Evolutionary conservation across 37 sponge, comb jelly and placozoan genomes (phyloP).

Genomic region (Bolinopsis microptera): DNA sequence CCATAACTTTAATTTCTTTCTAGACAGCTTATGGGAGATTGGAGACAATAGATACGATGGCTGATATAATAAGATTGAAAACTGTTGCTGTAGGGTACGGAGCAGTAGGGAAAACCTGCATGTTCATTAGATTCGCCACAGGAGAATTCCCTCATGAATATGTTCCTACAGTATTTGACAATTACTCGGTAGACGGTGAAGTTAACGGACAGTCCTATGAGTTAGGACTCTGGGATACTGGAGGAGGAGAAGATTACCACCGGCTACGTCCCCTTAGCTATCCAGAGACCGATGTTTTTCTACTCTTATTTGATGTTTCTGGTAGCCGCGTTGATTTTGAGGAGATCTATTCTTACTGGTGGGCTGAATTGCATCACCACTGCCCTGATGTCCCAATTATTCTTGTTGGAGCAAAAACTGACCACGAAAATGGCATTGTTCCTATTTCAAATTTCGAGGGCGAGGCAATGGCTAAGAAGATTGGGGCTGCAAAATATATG

Average conservation of each 20-base stretch:
- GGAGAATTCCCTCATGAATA: constrained; percentile 28
- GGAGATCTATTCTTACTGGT: neutral
- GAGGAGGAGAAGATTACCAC: constrained; percentile 20
- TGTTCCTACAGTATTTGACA: constrained; percentile 38
- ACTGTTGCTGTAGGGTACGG: constrained; percentile 19
- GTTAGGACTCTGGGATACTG: neutral
- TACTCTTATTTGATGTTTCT: neutral
- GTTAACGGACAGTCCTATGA: neutral
- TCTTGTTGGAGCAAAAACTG: neutral
- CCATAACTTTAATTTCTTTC: no score
- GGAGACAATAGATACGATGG: no score
- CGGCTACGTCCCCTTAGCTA: neutral
- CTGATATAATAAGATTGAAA: no score
- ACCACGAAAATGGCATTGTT: neutral
- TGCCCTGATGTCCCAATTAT: neutral
- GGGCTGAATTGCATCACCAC: neutral
- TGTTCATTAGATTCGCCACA: neutral
- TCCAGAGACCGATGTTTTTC: neutral
- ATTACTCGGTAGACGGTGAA: neutral
- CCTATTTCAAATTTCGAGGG: neutral
- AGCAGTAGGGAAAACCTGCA: constrained; percentile 11
- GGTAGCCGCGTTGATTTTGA: neutral
- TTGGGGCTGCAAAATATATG: constrained; percentile 31
- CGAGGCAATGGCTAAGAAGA: neutral
- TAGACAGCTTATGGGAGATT: no score